phyloP scores from a whole-genome alignment of 2,113 vertebrate species.

The Caloenas nicobarica region DNA sequence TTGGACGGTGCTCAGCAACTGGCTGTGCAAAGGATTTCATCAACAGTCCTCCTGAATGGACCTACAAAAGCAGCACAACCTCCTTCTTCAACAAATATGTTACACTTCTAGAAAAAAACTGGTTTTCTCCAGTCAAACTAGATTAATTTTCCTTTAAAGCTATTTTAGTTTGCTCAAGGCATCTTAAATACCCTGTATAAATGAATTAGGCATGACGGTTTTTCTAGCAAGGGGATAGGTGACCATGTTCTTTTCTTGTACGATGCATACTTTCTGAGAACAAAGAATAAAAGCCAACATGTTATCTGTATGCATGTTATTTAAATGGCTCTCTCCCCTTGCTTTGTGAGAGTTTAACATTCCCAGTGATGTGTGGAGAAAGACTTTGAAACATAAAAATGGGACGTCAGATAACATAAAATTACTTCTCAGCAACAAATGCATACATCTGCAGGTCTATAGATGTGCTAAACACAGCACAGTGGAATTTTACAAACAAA shows the following conservation, averaged over 20 bases:
- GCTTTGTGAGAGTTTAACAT: constrained; percentile 47
- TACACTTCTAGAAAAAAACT: constrained; percentile 5
- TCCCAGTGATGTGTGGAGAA: constrained; percentile 43
- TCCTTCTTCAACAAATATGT: constrained; percentile 40
- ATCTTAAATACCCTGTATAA: constrained; percentile 46
- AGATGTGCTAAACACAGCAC: constrained; percentile 45
- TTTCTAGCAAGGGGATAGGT: constrained; percentile 51
- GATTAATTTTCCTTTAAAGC: constrained; percentile 61
- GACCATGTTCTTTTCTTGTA: constrained; percentile 59
- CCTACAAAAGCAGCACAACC: background rate
- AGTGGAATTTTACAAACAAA: constrained; percentile 58
- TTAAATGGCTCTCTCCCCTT: constrained; percentile 37
- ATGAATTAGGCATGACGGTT: constrained; percentile 65
- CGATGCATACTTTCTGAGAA: constrained; percentile 43
- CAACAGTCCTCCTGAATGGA: background rate
- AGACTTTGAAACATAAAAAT: constrained; percentile 55
- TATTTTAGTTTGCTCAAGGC: constrained; percentile 56
- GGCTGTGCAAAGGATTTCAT: background rate
- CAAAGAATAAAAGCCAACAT: constrained; percentile 58
- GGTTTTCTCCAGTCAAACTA: constrained; percentile 42
- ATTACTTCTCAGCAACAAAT: constrained; percentile 62
- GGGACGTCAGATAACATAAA: constrained; percentile 62
- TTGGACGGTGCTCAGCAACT: background rate
- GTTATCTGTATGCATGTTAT: constrained; percentile 58
- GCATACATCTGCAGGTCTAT: constrained; percentile 15